Conservation (phyloP, 2,113 vertebrate species). For the Platysteira castanea region DNA sequence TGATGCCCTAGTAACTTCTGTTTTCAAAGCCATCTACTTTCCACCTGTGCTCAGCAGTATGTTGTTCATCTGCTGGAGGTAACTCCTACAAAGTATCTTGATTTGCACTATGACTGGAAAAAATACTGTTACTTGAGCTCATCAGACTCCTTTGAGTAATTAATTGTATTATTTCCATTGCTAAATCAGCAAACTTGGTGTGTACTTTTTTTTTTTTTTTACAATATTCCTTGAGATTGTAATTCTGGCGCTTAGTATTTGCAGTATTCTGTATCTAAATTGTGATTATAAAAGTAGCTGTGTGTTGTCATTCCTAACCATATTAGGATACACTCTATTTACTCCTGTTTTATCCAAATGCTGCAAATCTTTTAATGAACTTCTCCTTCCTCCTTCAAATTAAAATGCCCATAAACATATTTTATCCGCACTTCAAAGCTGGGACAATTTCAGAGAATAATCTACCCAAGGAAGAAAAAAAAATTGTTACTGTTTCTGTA, state of each 20-base stretch:
- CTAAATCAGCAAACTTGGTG: neutral
- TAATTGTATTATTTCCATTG: neutral
- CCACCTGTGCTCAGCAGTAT: neutral
- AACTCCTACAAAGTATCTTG: neutral
- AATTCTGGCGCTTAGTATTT: neutral
- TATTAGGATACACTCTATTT: neutral
- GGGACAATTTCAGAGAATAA: neutral
- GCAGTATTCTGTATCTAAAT: neutral
- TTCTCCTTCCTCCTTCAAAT: neutral
- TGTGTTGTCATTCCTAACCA: neutral
- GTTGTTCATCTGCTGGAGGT: neutral
- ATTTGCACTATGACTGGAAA: neutral
- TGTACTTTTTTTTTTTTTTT: neutral
- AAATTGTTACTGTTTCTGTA: neutral
- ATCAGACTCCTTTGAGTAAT: neutral
- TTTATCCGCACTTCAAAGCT: neutral
- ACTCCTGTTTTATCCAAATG: neutral
- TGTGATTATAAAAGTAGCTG: neutral
- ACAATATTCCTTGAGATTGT: neutral
- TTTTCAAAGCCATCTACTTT: neutral
- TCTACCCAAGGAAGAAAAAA: neutral
- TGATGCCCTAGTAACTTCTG: neutral
- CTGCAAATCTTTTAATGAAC: neutral
- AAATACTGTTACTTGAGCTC: neutral
- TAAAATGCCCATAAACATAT: neutral